Evolutionary conservation across 2,797 vertebrate genomes (phyloP), one percentile per base, ranked within the genome.

Genomic region (Margarornis squamiger): DNA sequence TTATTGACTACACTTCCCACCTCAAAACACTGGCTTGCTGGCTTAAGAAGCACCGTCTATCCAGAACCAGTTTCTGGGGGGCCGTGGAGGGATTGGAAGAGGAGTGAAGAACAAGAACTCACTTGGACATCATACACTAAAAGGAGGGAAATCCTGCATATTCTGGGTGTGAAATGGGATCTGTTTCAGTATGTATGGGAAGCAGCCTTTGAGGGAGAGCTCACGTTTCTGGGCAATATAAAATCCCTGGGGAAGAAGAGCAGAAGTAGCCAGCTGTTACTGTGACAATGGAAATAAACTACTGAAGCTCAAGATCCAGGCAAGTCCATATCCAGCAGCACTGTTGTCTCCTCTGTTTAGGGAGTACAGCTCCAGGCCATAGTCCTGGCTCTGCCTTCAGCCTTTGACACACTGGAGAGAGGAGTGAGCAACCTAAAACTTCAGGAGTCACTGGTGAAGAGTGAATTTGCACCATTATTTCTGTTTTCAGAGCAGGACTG

Each of bases 371-470:
- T 88, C 34, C 29, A 78, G 32, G 36, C 6, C 21, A 23, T 13
- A 41, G 26, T 45, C 39, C 52, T n/a, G 66, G 26, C 20, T 72
- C 18, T 29, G 49, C 4, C 21, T 19, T 6, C 4, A 9, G 1
- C 2, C 7, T 13, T 6, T 2, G 2, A 13, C 29, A 48, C 23
- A 36, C 27, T 1, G 1, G 7, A 27, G 32, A 76, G 45, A 86
- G 54, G 7, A 55, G 29, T 21, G 12, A 66, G 34, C 21, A 65
- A 62, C 22, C 17, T 71, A 51, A 77, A 82, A 45, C 63, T 87
- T 67, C 14, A n/a, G 36, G 23, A 59, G 80, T 73, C 52, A 38
- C 8, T 3, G 6, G 23, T 16, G 19, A 70, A 34, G n/a, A 63
- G 4, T 5, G 2, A 12, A n/a, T 79, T 85, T 45, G 27, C 48